These are phyloP conservation scores for Eubasilissa regina DNA, from an alignment of 1,140 invertebrate genomes.

Conservation along the genomic window DNA sequence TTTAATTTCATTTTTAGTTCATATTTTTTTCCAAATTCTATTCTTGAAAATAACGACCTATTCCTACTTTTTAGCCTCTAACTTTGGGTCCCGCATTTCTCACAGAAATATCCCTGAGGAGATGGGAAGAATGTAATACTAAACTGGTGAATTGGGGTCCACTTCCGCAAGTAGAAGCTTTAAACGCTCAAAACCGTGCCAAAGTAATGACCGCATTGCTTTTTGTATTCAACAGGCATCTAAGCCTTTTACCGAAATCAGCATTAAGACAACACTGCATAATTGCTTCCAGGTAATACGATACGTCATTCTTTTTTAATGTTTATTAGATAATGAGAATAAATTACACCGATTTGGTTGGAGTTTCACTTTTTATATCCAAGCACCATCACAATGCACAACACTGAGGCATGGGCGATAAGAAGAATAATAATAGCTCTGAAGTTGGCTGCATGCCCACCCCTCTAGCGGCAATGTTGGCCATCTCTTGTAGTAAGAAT, in stretches of 20 bases:
- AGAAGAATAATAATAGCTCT: no score
- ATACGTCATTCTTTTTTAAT: not conserved
- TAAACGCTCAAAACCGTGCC: conserved; percentile 89
- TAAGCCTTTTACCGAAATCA: conserved; percentile 83
- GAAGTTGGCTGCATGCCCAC: no score
- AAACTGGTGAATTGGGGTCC: conserved; percentile 91
- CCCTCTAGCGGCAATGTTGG: no score
- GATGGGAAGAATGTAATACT: conserved; percentile 90
- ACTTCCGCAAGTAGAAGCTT: conserved; percentile 86
- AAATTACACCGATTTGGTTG: no score
- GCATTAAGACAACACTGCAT: conserved; percentile 89
- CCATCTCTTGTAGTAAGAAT: no score
- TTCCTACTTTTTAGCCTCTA: conserved; percentile 73
- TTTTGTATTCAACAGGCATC: conserved; percentile 89
- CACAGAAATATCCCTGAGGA: conserved; percentile 83
- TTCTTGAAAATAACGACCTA: not conserved
- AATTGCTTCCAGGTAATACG: conserved; percentile 82
- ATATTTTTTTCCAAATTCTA: not conserved
- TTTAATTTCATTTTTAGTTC: not conserved
- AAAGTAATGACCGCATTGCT: conserved; percentile 89
- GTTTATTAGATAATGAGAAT: no score
- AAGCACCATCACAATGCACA: no score
- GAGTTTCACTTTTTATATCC: no score
- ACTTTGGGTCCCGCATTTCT: conserved; percentile 82
- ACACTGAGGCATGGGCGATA: no score